Evolutionary conservation across 2,888 invertebrate genomes (phyloP).

Genomic region (Celastrina argiolus): DNA sequence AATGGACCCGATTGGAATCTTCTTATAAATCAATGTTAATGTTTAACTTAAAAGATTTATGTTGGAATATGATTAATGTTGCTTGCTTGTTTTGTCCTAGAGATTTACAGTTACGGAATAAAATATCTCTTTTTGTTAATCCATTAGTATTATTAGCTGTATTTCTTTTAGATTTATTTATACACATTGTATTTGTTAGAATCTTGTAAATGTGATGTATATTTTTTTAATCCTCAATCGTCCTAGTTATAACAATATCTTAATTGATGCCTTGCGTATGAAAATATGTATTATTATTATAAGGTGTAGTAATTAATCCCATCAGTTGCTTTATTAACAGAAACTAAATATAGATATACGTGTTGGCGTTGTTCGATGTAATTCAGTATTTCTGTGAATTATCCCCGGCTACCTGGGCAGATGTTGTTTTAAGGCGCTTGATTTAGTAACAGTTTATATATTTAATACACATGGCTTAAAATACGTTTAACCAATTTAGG

Average conservation of each 20-base stretch:
- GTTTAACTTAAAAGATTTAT: constrained; percentile 8
- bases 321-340: background rate
- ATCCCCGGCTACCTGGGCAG: background rate
- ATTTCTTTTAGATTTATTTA: background rate
- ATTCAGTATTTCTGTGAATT: background rate
- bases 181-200: no score
- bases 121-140: background rate
- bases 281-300: no score
- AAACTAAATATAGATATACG: background rate
- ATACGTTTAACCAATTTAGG: no score
- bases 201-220: no score
- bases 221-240: no score
- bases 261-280: no score
- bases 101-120: background rate
- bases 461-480: no score
- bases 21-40: background rate
- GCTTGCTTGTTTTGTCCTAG: background rate
- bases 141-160: constrained; percentile 2
- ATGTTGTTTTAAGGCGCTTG: background rate
- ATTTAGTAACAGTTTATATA: background rate
- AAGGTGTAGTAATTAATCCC: no score
- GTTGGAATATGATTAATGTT: background rate
- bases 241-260: no score
- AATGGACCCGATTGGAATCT: background rate
- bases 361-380: background rate